Evolutionary conservation across 2,113 vertebrate genomes (phyloP).

Genomic region (Apus apus): DNA sequence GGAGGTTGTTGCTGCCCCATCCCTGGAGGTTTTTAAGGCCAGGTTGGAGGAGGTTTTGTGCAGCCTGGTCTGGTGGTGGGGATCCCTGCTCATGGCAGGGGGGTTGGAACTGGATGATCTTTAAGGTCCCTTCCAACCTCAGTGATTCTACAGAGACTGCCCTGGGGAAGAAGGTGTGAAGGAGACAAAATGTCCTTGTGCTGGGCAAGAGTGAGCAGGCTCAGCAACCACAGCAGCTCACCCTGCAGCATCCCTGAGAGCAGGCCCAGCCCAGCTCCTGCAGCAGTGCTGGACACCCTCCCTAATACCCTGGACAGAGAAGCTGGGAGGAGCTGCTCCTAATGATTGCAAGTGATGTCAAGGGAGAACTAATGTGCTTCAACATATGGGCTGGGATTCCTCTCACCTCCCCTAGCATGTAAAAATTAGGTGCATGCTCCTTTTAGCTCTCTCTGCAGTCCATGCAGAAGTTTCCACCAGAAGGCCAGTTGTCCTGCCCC

Average conservation of each 20-base stretch:
- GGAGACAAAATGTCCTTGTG: neutral
- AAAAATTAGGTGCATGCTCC: neutral
- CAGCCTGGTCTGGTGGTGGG: too few relatives aligned
- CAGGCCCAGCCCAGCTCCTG: neutral
- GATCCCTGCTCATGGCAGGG: too few relatives aligned
- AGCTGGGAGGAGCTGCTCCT: neutral
- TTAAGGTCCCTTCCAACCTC: too few relatives aligned
- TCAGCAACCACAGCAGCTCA: rapidly evolving
- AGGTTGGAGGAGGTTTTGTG: too few relatives aligned
- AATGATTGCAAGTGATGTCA: neutral
- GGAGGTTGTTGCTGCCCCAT: too few relatives aligned
- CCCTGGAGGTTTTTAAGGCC: too few relatives aligned
- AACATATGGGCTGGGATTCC: neutral
- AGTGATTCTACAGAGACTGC: neutral
- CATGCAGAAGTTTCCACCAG: neutral
- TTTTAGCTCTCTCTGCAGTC: neutral
- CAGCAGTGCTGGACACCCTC: neutral
- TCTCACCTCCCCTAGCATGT: neutral
- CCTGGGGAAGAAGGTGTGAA: neutral
- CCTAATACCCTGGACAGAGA: neutral
- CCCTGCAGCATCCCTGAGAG: neutral
- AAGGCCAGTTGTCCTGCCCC: neutral
- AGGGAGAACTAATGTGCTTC: neutral
- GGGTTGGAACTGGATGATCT: too few relatives aligned
- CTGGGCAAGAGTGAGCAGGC: neutral